phyloP scores from a whole-genome alignment of 1,140 invertebrate genomes.

The Stegodyphus dumicola region DNA sequence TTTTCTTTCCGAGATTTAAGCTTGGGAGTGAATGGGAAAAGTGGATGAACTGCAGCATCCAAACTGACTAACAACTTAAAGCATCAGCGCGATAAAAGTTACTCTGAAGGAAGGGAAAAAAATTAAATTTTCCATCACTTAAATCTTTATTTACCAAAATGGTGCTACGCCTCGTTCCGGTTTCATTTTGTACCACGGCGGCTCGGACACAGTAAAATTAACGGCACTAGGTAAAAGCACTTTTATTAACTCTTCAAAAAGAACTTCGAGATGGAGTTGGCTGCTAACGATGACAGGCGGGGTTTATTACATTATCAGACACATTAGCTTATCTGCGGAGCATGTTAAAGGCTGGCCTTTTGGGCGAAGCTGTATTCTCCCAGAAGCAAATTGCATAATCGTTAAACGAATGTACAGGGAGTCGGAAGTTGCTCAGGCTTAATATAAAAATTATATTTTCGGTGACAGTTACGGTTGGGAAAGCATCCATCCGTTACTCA shows the following conservation, averaged over 20 bases:
- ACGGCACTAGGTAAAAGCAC: neutral
- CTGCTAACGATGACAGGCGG: neutral
- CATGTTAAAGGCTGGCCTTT: neutral
- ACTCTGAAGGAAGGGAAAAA: neutral
- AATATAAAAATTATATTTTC: slow-evolving; percentile 3
- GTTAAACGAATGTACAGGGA: neutral
- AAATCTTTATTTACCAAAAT: slow-evolving; percentile 7
- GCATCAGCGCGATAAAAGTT: too few species aligned
- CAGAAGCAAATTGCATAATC: slow-evolving; percentile 4
- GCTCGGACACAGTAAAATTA: neutral
- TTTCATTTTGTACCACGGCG: neutral
- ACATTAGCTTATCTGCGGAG: neutral
- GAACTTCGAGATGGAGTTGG: neutral
- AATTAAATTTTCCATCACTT: neutral
- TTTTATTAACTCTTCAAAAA: slow-evolving; percentile 7
- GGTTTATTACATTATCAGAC: slow-evolving; percentile 3
- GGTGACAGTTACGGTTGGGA: neutral
- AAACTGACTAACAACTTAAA: too few species aligned
- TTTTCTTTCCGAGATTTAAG: too few species aligned
- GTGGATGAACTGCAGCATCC: too few species aligned
- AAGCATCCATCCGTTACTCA: neutral
- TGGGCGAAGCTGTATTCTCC: neutral
- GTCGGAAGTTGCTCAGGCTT: neutral
- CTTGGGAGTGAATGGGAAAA: too few species aligned
- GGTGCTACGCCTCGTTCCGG: neutral